phyloP scores from a whole-genome alignment of 2,113 vertebrate species.

The Addax nasomaculatus region DNA sequence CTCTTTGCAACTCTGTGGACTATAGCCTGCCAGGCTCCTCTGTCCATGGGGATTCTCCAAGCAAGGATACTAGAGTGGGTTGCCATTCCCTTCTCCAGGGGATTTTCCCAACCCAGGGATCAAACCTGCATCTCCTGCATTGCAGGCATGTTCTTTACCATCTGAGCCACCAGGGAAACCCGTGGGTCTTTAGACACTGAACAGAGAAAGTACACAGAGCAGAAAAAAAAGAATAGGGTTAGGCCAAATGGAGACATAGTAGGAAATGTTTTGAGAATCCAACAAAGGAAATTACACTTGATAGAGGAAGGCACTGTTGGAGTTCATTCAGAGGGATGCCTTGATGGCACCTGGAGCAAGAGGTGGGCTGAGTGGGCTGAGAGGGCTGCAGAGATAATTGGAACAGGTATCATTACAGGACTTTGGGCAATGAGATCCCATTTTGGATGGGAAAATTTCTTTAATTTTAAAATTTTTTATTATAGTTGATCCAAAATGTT shows the following conservation, averaged over 20 bases:
- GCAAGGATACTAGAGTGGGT: background rate
- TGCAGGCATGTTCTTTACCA: background rate
- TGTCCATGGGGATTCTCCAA: background rate
- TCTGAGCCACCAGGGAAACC: background rate
- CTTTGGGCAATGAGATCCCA: background rate
- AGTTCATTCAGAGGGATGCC: background rate
- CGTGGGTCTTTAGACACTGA: background rate
- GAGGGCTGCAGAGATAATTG: background rate
- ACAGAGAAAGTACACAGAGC: background rate
- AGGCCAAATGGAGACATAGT: background rate
- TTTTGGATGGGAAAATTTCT: background rate
- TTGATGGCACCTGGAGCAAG: accelerated
- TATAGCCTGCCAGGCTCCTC: background rate
- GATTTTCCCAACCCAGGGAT: background rate
- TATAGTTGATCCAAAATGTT: background rate
- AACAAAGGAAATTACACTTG: background rate
- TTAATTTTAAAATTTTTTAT: accelerated
- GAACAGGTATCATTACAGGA: background rate
- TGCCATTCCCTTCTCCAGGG: background rate
- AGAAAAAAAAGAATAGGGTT: background rate
- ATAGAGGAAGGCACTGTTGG: background rate
- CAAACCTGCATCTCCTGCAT: background rate
- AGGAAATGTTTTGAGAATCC: background rate
- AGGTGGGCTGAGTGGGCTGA: background rate
- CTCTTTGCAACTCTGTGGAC: background rate